phyloP scores from a whole-genome alignment of 2,797 vertebrate genomes.

The Helostoma temminkii region DNA sequence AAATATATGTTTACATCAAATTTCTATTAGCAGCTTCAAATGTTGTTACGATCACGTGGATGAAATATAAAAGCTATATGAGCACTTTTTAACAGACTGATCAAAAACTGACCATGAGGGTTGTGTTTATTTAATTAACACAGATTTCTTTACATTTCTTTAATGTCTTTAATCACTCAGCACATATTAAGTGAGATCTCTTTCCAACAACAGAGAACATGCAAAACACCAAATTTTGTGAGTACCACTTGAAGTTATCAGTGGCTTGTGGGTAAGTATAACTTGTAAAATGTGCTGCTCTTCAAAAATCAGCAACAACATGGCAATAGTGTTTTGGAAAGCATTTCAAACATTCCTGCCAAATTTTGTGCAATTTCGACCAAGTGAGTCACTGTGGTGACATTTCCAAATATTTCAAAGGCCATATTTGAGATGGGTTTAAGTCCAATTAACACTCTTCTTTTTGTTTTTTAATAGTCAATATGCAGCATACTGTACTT shows the following conservation, averaged over 20 bases:
- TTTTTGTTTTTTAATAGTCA: conserved; percentile 14
- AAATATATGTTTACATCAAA: not conserved
- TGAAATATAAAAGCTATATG: not conserved
- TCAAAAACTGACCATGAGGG: not conserved
- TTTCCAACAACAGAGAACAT: not conserved
- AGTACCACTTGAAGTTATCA: not conserved
- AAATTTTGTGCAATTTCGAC: conserved; percentile 31
- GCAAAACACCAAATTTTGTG: not conserved
- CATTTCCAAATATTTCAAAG: conserved; percentile 37
- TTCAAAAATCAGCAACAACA: conserved; percentile 11
- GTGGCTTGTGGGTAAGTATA: no score
- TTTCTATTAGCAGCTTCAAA: no score
- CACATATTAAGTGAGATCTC: not conserved
- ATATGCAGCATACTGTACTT: conserved; percentile 10
- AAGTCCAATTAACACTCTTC: conserved; percentile 33
- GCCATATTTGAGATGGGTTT: conserved; percentile 16
- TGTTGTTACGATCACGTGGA: not conserved
- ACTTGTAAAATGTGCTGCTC: conserved; percentile 11
- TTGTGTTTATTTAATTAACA: not conserved
- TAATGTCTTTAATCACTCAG: no score
- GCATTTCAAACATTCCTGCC: conserved; percentile 19
- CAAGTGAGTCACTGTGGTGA: conserved; percentile 13
- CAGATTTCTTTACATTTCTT: no score
- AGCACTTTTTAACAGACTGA: not conserved
- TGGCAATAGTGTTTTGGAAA: conserved; percentile 13